Percentiles rank a stretch among this genome's conserved stretches.
Conservation (phyloP, 2,888 invertebrate genomes). For the Thelaira solivaga region DNA sequence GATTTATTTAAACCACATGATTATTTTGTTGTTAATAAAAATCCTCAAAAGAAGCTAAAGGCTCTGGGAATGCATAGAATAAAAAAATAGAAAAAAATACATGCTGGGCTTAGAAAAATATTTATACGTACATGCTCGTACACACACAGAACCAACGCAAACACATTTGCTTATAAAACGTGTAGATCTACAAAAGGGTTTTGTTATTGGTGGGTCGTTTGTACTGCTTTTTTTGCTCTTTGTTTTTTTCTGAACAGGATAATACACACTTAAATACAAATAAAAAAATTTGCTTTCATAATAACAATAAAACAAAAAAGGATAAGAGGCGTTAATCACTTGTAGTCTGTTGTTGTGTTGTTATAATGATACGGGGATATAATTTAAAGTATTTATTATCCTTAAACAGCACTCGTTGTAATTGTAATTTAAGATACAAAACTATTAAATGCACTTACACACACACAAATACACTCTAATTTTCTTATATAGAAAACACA, state of each 20-base stretch:
- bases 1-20: background rate
- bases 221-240: background rate
- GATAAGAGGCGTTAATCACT: constrained; percentile 58
- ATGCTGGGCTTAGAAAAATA: background rate
- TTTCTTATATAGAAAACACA: constrained; percentile 2
- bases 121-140: background rate
- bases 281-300: background rate
- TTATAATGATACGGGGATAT: constrained; percentile 26
- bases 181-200: constrained; percentile 8
- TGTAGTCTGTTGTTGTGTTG: constrained; percentile 46
- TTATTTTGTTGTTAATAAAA: background rate
- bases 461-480: background rate
- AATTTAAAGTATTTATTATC: constrained; percentile 41
- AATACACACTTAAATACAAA: background rate
- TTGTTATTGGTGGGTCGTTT: too few species aligned
- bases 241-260: background rate
- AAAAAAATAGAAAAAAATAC: background rate
- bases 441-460: constrained; percentile 28
- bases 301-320: background rate
- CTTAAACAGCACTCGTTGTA: constrained; percentile 42
- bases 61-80: background rate
- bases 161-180: background rate
- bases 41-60: background rate
- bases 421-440: constrained; percentile 57
- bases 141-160: too few species aligned